Conservation (phyloP, 2,888 invertebrate genomes). For the Lobophora halterata region DNA sequence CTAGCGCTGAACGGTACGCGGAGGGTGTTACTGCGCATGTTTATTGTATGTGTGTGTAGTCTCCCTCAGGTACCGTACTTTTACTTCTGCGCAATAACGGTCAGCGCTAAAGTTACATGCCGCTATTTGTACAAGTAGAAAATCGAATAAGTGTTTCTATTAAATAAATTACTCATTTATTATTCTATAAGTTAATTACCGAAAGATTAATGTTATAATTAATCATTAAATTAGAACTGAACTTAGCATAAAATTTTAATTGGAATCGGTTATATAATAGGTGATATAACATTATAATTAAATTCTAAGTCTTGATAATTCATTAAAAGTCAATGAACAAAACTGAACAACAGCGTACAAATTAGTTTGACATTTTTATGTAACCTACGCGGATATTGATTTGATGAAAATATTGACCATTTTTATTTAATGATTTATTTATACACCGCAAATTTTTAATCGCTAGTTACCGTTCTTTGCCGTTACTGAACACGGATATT, state of each 20-base stretch:
- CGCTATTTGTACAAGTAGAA: conserved; percentile 13
- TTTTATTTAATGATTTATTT: not conserved
- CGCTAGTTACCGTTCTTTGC: too few relatives aligned
- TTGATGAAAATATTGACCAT: not conserved
- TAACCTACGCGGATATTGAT: too few relatives aligned
- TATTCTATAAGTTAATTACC: conserved; percentile 15
- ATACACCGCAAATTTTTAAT: too few relatives aligned
- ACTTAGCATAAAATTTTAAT: conserved; percentile 26
- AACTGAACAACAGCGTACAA: conserved; percentile 2
- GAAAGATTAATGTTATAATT: conserved; percentile 29
- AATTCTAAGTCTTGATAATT: conserved; percentile 11
- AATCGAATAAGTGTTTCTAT: conserved; percentile 16
- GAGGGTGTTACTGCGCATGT: too few relatives aligned
- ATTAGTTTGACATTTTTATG: conserved; percentile 6
- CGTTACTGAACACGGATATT: too few relatives aligned
- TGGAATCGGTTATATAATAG: conserved; percentile 27
- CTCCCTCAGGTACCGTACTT: too few relatives aligned
- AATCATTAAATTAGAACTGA: conserved; percentile 28
- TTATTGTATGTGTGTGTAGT: too few relatives aligned
- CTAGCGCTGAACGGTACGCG: too few relatives aligned
- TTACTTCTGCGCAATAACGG: too few relatives aligned
- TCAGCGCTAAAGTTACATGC: too few relatives aligned
- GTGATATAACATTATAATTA: conserved; percentile 26
- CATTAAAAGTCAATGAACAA: conserved; percentile 7
- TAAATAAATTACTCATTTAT: conserved; percentile 15